Base-by-base conservation (phyloP, 2,888 invertebrate genomes). In the Polydesmus complanatus region DNA sequence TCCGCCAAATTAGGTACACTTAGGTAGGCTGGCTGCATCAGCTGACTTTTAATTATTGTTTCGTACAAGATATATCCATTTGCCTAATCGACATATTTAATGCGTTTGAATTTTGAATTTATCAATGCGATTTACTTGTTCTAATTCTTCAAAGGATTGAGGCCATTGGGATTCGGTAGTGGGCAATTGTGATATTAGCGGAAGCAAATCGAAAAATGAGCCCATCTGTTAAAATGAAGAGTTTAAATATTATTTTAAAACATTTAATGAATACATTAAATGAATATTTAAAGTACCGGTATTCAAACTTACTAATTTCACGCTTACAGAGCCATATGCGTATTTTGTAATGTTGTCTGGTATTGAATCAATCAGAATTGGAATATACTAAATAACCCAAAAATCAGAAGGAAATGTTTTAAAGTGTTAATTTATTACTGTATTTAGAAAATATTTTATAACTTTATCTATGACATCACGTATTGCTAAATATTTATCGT, bases 341-440 rank as follows among this genome's bases (percentile, higher is more conserved):
- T 78, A 80, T 72, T 87, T 88, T 0, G 78, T 77, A 56, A 80
- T 75, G n/a, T 58, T 49, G n/a, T n/a, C 25, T 3, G 58, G 58
- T 26, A 58, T 19, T 50, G 78, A 77, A 3, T 68, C 51, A 1
- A 19, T 68, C 0, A 87, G 86, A 1, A 80, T 71, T 0, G 80
- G 74, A 23, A 78, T 71, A 63, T 78, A 71, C 2, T 83, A 81
- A 58, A 80, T 59, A 1, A 78, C 76, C 8, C 79, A 70, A 69
- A 81, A 83, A 80, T 8, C 26, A 3, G 3, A 25, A 47, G 18
- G 11, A 47, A 47, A 14, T 47, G 48, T n/a, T 11, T 14, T 14
- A 47, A 54, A 23, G 11, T 19, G 3, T 25, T 23, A 54, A 21
- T n/a, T 51, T 23, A 21, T 22, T 19, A 11, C 19, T 3, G 21